Evolutionary conservation across 2,113 vertebrate genomes (phyloP).

Genomic region (Echinops telfairi): DNA sequence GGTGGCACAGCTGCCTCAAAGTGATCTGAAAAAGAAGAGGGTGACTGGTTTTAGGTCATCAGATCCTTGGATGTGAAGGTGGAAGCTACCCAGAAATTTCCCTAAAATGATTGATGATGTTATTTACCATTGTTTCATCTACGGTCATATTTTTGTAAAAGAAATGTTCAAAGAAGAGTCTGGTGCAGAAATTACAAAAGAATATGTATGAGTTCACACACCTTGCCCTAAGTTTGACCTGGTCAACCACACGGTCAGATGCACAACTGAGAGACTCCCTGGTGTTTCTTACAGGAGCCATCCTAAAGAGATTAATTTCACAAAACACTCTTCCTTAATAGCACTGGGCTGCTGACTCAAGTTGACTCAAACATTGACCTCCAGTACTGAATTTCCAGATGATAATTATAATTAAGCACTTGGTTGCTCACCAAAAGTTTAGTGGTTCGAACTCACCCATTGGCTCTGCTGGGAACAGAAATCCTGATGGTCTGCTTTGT

Average conservation of each 20-base stretch:
- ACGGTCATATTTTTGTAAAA: not conserved
- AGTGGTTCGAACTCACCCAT: not conserved
- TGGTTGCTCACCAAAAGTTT: not conserved
- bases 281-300: not conserved
- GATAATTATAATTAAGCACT: not conserved
- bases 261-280: too few species aligned
- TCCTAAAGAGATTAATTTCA: not conserved
- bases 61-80: too few species aligned
- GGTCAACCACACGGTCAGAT: not conserved
- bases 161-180: not conserved
- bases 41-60: not conserved
- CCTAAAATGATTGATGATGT: not conserved
- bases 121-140: not conserved
- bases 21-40: conserved; percentile 76
- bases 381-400: not conserved
- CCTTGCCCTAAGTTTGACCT: not conserved
- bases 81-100: not conserved
- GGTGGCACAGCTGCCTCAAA: conserved; percentile 67
- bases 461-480: not conserved
- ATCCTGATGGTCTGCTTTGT: not conserved
- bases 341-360: not conserved
- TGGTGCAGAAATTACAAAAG: not conserved
- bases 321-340: accelerated
- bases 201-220: not conserved
- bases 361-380: not conserved